Base-by-base conservation (phyloP, 2,888 invertebrate genomes). In the Pristionchus maxplancki region DNA sequence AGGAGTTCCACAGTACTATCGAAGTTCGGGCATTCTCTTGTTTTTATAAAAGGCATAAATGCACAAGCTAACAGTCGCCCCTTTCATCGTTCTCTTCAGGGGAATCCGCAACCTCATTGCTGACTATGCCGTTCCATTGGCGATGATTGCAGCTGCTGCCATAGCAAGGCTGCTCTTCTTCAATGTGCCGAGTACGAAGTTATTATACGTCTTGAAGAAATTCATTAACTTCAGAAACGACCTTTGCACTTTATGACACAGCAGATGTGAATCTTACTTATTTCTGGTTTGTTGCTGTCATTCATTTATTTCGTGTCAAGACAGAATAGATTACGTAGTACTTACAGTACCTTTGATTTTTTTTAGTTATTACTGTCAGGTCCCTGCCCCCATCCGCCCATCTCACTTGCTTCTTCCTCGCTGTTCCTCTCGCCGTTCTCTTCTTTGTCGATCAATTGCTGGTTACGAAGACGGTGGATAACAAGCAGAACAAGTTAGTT, bases 401-500 rank as follows among this genome's bases (percentile, higher is more conserved):
- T 28, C 28, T 96, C 82, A 95, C 95, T 6, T 94, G 95, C 64
- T 95, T 95, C 91, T 96, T 95, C 17, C 95, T 96, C 34, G 96
- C 96, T 17, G 96, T 96, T 92, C 95, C 96, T 88, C 94, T 96
- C 6, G 96, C 96, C 1, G 94, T 96, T 58, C 95, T 96, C 40
- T 96, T 96, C 94, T 96, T 96, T 93, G 96, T 96, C 96, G 96
- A 96, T 93, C 96, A 96, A 94, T 96, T 96, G 93, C 96, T 96
- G 89, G 95, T 96, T 50, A 95, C 95, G 88, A 96, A 96, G 64
- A 96, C 96, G 93, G 96, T 96, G 90, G 96, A 96, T 94, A 96
- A 95, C 90, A 96, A 96, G 34, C 95, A 95, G 89, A 96, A 96
- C 93, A 96, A 96, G 96, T 96, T 93, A 94, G 74, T 95, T 92